phyloP scores from a whole-genome alignment of 2,888 invertebrate species.

The Thecophora atra region DNA sequence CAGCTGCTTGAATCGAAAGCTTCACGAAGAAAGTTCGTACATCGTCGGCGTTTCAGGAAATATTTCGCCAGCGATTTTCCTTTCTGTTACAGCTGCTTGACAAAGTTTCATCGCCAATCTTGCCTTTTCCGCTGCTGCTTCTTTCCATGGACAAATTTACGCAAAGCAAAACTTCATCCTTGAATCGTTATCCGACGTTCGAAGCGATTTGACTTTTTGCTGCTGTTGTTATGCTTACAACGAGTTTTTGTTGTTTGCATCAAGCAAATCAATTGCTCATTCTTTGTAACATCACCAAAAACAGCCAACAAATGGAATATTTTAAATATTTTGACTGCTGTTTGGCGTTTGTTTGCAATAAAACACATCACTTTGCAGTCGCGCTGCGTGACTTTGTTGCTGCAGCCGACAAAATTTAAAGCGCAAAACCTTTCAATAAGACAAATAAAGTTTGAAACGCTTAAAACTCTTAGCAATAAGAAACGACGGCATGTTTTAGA shows the following conservation, averaged over 20 bases:
- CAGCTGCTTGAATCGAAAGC: too few species aligned
- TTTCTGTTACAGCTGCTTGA: not conserved
- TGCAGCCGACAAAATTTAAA: not conserved
- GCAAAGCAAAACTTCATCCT: not conserved
- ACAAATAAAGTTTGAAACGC: not conserved
- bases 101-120: not conserved
- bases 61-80: not conserved
- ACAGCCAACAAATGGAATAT: not conserved
- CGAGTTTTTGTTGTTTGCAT: too few species aligned
- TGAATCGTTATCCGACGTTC: not conserved
- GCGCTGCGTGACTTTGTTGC: too few species aligned
- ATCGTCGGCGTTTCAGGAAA: too few species aligned
- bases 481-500: too few species aligned
- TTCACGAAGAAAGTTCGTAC: too few species aligned
- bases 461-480: not conserved
- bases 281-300: not conserved
- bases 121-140: not conserved
- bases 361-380: too few species aligned
- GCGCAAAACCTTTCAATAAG: slow-evolving; percentile 2
- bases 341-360: not conserved
- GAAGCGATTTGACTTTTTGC: not conserved
- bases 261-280: not conserved
- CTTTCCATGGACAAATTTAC: not conserved
- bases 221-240: too few species aligned
- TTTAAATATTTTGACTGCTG: not conserved